These are phyloP conservation scores for Steinernema carpocapsae DNA, from an alignment of 2,888 invertebrate species.

Conservation along the genomic window DNA sequence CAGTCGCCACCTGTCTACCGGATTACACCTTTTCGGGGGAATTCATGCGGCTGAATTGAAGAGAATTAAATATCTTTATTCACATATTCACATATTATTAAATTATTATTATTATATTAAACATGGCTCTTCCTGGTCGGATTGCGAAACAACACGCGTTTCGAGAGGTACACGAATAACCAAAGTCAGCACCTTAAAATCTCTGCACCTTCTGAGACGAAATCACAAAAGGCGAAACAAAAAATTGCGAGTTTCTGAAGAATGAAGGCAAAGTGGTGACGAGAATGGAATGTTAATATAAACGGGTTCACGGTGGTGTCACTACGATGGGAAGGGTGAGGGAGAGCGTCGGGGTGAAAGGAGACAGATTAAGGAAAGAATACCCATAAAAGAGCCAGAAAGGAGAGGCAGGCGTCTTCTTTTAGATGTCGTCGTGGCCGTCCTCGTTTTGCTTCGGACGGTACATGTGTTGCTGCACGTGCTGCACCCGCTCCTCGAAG, in stretches of 20 bases:
- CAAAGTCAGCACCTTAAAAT: not conserved
- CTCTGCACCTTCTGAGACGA: not conserved
- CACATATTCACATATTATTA: no score
- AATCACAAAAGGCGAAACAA: constrained; percentile 6
- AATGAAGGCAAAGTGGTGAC: not conserved
- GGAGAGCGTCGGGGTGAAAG: not conserved
- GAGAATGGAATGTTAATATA: constrained; percentile 24
- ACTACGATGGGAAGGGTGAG: not conserved
- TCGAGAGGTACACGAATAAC: no score
- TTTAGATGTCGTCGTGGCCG: constrained; percentile 32
- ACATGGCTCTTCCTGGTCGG: no score
- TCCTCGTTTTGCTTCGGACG: constrained; percentile 47
- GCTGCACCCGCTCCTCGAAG: constrained; percentile 55
- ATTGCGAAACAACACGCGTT: no score
- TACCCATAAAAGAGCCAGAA: constrained; percentile 28
- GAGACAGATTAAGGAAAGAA: constrained; percentile 18
- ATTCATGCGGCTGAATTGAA: no score
- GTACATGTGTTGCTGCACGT: constrained; percentile 67
- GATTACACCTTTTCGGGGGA: no score
- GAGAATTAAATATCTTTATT: no score
- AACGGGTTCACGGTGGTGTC: constrained; percentile 17
- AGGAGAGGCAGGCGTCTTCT: not conserved
- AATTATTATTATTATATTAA: no score
- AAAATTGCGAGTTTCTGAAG: not conserved
- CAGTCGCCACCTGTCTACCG: no score